phyloP scores from a whole-genome alignment of 2,888 invertebrate species.

The Plebejus anna region DNA sequence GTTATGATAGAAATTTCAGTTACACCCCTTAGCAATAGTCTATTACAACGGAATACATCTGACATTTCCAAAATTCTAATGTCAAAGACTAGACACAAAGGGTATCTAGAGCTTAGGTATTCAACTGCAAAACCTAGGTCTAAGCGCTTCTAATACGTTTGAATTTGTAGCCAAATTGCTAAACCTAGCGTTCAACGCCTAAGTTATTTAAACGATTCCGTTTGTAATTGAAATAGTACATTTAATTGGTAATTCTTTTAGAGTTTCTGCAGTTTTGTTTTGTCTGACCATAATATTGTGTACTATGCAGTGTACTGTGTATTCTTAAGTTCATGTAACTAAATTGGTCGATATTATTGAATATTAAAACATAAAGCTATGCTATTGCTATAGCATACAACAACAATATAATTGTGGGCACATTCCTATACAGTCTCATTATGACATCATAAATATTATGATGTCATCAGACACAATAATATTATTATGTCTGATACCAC shows the following conservation, averaged over 20 bases:
- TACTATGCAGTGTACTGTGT: too few species aligned
- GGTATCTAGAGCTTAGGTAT: slow-evolving; percentile 29
- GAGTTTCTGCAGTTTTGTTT: neutral
- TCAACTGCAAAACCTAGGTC: slow-evolving; percentile 34
- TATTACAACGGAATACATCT: slow-evolving; percentile 18
- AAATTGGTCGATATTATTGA: too few species aligned
- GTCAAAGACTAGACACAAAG: slow-evolving; percentile 27
- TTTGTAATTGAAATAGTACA: slow-evolving; percentile 7
- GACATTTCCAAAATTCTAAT: slow-evolving; percentile 17
- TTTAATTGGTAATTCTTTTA: neutral
- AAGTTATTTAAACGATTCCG: neutral
- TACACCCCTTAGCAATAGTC: neutral
- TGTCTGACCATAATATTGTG: neutral
- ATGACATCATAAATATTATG: too few species aligned
- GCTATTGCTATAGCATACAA: too few species aligned
- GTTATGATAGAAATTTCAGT: slow-evolving; percentile 3
- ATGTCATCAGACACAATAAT: too few species aligned
- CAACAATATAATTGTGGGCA: too few species aligned
- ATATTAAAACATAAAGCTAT: too few species aligned
- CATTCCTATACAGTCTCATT: too few species aligned
- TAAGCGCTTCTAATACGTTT: slow-evolving; percentile 39
- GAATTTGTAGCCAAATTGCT: slow-evolving; percentile 63
- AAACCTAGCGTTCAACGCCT: slow-evolving; percentile 47
- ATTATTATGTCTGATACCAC: too few species aligned
- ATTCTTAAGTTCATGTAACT: too few species aligned